Conservation (phyloP, 2,113 vertebrate genomes). For the Bambusicola thoracicus region DNA sequence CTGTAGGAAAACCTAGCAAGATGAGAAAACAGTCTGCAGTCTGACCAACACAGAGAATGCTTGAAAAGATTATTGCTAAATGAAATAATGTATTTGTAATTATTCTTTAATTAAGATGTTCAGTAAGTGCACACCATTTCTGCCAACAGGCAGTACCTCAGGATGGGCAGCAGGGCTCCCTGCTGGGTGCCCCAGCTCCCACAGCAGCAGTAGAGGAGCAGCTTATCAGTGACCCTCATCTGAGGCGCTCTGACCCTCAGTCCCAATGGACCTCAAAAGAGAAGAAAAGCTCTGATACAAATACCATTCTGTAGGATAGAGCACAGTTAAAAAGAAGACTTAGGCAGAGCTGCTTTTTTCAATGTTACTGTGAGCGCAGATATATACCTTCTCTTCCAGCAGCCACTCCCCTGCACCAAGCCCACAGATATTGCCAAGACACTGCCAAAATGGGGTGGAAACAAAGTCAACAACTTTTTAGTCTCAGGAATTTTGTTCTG, state of each 20-base stretch:
- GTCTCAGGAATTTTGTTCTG: not conserved
- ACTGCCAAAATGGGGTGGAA: not conserved
- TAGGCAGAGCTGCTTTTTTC: not conserved
- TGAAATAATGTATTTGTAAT: not conserved
- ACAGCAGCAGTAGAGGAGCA: not conserved
- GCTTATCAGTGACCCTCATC: not conserved
- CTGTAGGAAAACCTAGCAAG: accelerated
- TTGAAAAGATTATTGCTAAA: not conserved
- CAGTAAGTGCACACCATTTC: not conserved
- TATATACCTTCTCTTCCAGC: not conserved
- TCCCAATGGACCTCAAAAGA: not conserved
- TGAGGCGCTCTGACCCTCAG: not conserved
- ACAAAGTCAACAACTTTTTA: not conserved
- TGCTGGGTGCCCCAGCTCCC: not conserved
- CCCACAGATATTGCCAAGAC: not conserved
- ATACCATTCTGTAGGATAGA: not conserved
- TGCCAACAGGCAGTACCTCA: accelerated
- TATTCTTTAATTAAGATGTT: not conserved
- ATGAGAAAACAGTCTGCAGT: not conserved
- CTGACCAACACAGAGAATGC: not conserved
- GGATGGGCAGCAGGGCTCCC: not conserved
- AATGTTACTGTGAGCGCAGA: not conserved
- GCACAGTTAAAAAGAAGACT: not conserved
- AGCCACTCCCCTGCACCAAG: not conserved
- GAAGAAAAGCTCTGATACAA: not conserved